phyloP scores from a whole-genome alignment of 2,888 invertebrate genomes.

The Tipula confusa region DNA sequence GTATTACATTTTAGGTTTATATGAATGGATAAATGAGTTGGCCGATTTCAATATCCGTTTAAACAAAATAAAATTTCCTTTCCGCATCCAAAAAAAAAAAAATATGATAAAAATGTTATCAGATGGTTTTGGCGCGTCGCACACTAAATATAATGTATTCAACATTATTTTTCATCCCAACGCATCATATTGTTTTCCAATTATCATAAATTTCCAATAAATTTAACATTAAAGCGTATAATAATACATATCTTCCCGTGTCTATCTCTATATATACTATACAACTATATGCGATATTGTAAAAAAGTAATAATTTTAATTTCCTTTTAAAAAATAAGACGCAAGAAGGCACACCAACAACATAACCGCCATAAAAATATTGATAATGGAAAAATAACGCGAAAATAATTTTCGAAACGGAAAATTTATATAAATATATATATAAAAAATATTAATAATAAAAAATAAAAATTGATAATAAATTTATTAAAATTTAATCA shows the following conservation, averaged over 20 bases:
- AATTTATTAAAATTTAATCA: conserved; percentile 25
- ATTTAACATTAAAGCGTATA: background rate
- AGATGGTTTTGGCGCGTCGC: background rate
- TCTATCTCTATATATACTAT: background rate
- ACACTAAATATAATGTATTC: background rate
- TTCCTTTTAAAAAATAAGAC: background rate
- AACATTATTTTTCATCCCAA: background rate
- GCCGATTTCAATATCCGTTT: background rate
- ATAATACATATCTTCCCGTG: background rate
- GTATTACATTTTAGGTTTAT: background rate
- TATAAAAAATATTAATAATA: conserved; percentile 6
- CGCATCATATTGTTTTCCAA: conserved; percentile 9
- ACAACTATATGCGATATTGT: background rate
- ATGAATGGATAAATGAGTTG: background rate
- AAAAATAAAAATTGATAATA: background rate
- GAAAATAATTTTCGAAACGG: conserved; percentile 3
- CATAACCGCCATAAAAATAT: conserved; percentile 15
- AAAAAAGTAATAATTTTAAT: background rate
- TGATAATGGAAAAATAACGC: conserved; percentile 12
- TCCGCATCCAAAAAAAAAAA: background rate
- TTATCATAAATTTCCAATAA: conserved; percentile 20
- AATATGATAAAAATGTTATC: background rate
- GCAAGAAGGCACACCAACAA: conserved; percentile 16
- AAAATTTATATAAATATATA: background rate
- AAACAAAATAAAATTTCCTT: background rate